Conservation (phyloP, 2,888 invertebrate species). For the Atrina japonica region DNA sequence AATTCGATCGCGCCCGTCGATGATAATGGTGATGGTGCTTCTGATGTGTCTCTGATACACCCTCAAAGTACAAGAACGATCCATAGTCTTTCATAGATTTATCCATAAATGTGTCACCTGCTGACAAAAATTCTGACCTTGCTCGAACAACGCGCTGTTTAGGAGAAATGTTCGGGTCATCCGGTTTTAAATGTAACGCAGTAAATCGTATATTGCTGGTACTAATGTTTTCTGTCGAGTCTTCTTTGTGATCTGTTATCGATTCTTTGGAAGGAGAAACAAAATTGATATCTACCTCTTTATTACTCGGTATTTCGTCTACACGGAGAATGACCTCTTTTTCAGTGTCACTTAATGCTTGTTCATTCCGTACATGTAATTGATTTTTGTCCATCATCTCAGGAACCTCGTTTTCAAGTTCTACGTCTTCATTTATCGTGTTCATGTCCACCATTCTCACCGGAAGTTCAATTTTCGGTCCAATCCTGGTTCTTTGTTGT, state of each 20-base stretch:
- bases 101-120: conserved; percentile 14
- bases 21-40: neutral
- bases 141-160: conserved; percentile 8
- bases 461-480: conserved; percentile 3
- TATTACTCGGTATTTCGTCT: too few relatives aligned
- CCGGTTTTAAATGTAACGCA: too few relatives aligned
- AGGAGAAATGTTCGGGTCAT: neutral
- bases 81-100: conserved; percentile 20
- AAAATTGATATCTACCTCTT: too few relatives aligned
- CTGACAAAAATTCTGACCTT: conserved; percentile 17
- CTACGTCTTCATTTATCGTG: conserved; percentile 56
- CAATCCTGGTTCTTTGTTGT: conserved; percentile 25
- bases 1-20: conserved; percentile 9
- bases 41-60: neutral
- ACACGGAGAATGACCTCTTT: too few relatives aligned
- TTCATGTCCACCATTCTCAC: conserved; percentile 54
- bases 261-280: too few relatives aligned
- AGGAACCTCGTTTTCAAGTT: conserved; percentile 13
- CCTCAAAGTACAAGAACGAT: conserved; percentile 20
- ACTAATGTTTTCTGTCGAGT: too few relatives aligned
- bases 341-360: neutral
- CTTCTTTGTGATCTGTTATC: too few relatives aligned
- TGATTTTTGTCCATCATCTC: neutral
- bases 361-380: neutral
- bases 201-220: too few relatives aligned